Conservation (phyloP, 2,888 invertebrate species). For the Meandrusa payeni region DNA sequence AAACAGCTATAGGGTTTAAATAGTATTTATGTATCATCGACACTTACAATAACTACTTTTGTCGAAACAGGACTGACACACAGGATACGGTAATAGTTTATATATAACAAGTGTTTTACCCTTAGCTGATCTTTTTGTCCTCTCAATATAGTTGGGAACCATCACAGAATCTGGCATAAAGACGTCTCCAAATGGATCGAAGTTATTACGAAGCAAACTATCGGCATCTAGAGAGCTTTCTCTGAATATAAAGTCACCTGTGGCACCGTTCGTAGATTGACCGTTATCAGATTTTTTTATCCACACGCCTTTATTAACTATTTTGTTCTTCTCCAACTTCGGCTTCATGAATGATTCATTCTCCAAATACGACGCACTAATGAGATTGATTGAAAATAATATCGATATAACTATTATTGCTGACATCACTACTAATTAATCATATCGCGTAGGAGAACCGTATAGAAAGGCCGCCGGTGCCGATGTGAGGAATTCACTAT, state of each 20-base stretch:
- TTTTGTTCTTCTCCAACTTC: constrained; percentile 52
- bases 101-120: constrained; percentile 43
- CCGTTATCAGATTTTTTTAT: constrained; percentile 34
- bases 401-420: constrained; percentile 37
- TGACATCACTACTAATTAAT: constrained; percentile 45
- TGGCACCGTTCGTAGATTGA: constrained; percentile 30
- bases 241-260: constrained; percentile 52
- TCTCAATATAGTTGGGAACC: constrained; percentile 44
- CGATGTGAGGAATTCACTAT: constrained; percentile 34
- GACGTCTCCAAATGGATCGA: constrained; percentile 43
- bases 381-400: constrained; percentile 30
- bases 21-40: constrained; percentile 2
- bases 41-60: constrained; percentile 20
- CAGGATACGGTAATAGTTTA: constrained; percentile 20
- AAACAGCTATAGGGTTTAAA: too few species aligned
- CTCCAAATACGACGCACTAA: constrained; percentile 35
- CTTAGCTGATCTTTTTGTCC: constrained; percentile 47
- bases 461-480: constrained; percentile 29
- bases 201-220: constrained; percentile 44
- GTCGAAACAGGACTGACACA: constrained; percentile 17
- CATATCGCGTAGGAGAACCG: constrained; percentile 30
- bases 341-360: constrained; percentile 40
- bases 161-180: constrained; percentile 39
- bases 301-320: constrained; percentile 63
- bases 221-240: constrained; percentile 53